phyloP scores from a whole-genome alignment of 2,888 invertebrate species.

The Drosophila algonquin region DNA sequence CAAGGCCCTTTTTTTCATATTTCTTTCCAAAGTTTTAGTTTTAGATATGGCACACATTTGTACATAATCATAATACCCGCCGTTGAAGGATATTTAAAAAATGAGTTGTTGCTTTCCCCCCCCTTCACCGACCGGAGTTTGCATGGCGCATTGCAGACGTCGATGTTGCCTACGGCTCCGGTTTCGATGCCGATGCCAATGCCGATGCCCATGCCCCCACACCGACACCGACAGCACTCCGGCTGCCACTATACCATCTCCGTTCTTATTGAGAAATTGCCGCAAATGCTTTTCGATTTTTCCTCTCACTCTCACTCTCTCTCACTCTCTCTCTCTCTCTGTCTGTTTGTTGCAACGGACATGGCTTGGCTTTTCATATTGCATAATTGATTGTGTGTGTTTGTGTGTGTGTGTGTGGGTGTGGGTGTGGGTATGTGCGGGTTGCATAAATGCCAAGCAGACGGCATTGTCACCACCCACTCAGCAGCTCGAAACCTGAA shows the following conservation, averaged over 20 bases:
- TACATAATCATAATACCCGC: not conserved
- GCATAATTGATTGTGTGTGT: constrained; percentile 69
- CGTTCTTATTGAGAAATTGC: constrained; percentile 66
- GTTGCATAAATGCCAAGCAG: constrained; percentile 42
- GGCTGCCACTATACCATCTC: constrained; percentile 12
- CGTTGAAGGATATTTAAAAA: not conserved
- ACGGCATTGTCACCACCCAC: constrained; percentile 40
- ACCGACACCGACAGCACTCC: constrained; percentile 1
- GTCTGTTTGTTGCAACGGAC: constrained; percentile 32
- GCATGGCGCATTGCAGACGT: constrained; percentile 62
- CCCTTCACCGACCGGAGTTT: constrained; percentile 5
- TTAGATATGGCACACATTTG: not conserved
- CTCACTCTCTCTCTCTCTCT: too few relatives aligned
- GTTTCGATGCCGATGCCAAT: constrained; percentile 13
- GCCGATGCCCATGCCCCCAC: not conserved
- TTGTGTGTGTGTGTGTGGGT: constrained; percentile 2
- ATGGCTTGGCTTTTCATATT: constrained; percentile 71
- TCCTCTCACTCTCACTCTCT: constrained; percentile 37
- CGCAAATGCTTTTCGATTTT: constrained; percentile 75
- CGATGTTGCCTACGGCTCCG: constrained; percentile 36
- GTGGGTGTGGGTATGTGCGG: constrained; percentile 18
- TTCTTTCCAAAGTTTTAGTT: not conserved
- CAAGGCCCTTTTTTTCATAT: too few relatives aligned
- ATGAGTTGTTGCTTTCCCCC: constrained; percentile 34
- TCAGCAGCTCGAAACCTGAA: not conserved